A percentile compares a stretch with the other conserved stretches of the same genome.
These are phyloP conservation scores for Drosophila asahinai DNA, from an alignment of 1,140 invertebrate species.

Conservation along the genomic window DNA sequence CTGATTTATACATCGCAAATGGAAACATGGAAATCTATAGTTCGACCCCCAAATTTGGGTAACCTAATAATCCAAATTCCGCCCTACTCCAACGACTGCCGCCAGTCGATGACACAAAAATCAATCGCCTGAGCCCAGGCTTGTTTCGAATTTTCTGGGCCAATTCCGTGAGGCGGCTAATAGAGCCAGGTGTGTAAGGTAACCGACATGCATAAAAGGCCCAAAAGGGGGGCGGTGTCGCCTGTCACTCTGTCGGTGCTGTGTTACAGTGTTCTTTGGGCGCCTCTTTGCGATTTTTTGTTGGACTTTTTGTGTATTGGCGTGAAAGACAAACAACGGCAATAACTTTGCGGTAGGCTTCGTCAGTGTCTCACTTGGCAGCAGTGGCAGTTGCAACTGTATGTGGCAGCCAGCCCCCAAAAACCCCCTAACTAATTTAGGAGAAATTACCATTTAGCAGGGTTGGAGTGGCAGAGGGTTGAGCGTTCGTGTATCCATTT, in stretches of 20 bases:
- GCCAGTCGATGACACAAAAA: slow-evolving; percentile 61
- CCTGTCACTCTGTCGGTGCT: slow-evolving; percentile 34
- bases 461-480: neutral
- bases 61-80: slow-evolving; percentile 62
- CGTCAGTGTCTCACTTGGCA: slow-evolving; percentile 19
- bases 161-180: slow-evolving; percentile 54
- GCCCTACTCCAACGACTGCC: slow-evolving; percentile 8
- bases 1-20: neutral
- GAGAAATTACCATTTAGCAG: slow-evolving; percentile 15
- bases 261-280: slow-evolving; percentile 29
- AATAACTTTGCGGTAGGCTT: slow-evolving; percentile 75
- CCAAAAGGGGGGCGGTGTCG: slow-evolving; percentile 22
- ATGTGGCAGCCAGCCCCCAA: neutral
- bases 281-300: slow-evolving; percentile 8
- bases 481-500: neutral
- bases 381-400: neutral
- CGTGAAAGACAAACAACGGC: slow-evolving; percentile 59
- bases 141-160: slow-evolving; percentile 81
- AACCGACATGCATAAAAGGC: slow-evolving; percentile 8
- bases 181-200: slow-evolving; percentile 37
- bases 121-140: slow-evolving; percentile 49
- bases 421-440: slow-evolving; percentile 3
- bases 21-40: neutral
- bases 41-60: slow-evolving; percentile 40
- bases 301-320: slow-evolving; percentile 42